Base-by-base conservation (phyloP, 2,797 vertebrate genomes). In the Heteromormyrus szaboi region DNA sequence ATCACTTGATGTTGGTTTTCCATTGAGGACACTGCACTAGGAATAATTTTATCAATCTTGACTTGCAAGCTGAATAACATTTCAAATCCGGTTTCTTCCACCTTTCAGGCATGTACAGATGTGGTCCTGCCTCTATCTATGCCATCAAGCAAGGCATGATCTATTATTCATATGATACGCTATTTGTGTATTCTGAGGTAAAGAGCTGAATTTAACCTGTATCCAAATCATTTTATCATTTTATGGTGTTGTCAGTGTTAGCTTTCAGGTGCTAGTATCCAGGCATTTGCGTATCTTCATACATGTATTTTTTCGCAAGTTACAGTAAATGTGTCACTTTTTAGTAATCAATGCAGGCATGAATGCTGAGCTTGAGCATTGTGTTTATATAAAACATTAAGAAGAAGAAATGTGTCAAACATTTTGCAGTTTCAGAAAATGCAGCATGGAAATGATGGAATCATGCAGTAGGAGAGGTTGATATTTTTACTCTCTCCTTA, bases 101-200 rank as follows among this genome's bases (percentile, higher is more conserved):
- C 4, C 37, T 50, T 68, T 0, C 88, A 96, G 96, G 96, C 48
- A 95, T 95, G 93, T 99, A 92, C 88, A 96, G 98, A 79, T 99
- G 98, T 44, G 98, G 98, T 1, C 98, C 98, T 0, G 94, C 97
- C 2, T 96, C 98, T 0, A 95, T 99, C 76, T 89, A 89, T 54
- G 97, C 97, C 84, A 91, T 99, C 90, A 98, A 97, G 92, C 93
- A 96, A 0, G 97, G 97, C 2, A 92, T 96, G 0, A 92, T 99
- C 84, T 97, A 94, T 89, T 96, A 96, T 93, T 96, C 94, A 0
- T 99, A 95, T 89, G 98, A 99, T 91, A 89, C 93, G 0, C 92
- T 93, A 2, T 99, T 98, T 68, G 94, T 98, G 89, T 98, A 96
- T 41, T 96, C 97, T 54, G 97, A 99, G 97, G 96, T 95, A 14